Evolutionary conservation across 2,888 invertebrate species (phyloP).

Genomic region (Protonemura montana): DNA sequence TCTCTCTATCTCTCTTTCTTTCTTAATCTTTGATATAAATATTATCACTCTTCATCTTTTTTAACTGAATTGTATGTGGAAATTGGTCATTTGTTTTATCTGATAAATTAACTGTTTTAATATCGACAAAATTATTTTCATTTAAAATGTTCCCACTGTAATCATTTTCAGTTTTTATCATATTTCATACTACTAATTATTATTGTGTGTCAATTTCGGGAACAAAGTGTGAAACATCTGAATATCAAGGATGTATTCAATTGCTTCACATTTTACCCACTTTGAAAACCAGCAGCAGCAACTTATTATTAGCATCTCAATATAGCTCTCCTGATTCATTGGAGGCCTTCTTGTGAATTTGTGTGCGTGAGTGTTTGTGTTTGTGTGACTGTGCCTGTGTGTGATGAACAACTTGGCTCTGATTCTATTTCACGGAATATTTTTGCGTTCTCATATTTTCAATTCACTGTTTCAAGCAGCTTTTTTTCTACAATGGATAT

Average conservation of each 20-base stretch:
- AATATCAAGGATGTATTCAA: background rate
- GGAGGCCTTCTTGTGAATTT: background rate
- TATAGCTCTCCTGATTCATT: background rate
- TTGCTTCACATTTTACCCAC: background rate
- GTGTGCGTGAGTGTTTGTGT: background rate
- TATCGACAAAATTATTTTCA: background rate
- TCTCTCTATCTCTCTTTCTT: background rate
- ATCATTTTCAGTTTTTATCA: background rate
- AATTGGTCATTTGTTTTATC: too few species aligned
- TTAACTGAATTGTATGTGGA: background rate
- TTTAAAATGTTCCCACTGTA: background rate
- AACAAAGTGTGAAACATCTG: background rate
- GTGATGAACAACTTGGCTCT: background rate
- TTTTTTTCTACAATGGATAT: background rate
- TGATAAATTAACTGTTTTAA: too few species aligned
- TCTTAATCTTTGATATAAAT: background rate
- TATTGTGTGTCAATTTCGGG: background rate
- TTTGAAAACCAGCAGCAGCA: background rate
- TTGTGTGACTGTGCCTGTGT: background rate
- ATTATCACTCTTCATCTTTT: background rate
- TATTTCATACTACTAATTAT: background rate
- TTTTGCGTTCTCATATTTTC: constrained; percentile 7
- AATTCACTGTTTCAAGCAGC: constrained; percentile 19
- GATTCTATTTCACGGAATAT: background rate
- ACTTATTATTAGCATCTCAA: background rate